Evolutionary conservation across 2,113 vertebrate genomes (phyloP).

Genomic region (Cercocebus atys): DNA sequence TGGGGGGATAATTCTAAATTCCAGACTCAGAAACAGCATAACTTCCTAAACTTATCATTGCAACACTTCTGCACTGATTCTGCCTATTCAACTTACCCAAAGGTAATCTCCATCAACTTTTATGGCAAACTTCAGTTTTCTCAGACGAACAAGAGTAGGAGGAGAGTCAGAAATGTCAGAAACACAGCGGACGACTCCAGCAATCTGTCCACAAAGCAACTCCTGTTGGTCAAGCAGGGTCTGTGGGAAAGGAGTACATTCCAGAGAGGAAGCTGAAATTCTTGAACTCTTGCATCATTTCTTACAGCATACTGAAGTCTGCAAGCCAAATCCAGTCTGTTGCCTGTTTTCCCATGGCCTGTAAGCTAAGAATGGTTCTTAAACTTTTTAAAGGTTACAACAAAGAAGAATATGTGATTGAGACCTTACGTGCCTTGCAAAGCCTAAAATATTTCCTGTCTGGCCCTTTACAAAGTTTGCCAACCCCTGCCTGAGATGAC

Average conservation of each 20-base stretch:
- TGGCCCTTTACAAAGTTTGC: not conserved
- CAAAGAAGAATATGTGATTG: not conserved
- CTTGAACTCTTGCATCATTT: accelerated
- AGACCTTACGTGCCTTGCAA: not conserved
- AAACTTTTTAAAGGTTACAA: not conserved
- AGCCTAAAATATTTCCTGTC: not conserved
- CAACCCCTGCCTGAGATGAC: accelerated
- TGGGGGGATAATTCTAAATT: not conserved
- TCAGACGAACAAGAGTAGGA: conserved; percentile 82
- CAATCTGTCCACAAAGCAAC: conserved; percentile 91
- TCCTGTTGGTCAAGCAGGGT: conserved; percentile 88
- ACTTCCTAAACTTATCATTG: not conserved
- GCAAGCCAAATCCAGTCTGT: not conserved
- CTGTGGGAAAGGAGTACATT: conserved; percentile 66
- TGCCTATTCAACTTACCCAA: conserved; percentile 85
- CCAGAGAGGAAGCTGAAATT: not conserved
- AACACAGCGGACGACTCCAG: conserved; percentile 87
- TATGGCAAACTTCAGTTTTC: conserved; percentile 89
- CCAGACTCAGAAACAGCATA: not conserved
- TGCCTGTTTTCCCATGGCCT: not conserved
- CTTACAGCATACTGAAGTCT: not conserved
- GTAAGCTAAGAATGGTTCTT: not conserved
- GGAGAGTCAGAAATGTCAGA: conserved; percentile 84
- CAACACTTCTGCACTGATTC: accelerated
- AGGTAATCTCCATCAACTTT: conserved; percentile 84